Evolutionary conservation across 2,113 vertebrate species (phyloP), one percentile per base, ranked within the genome.

Genomic region (Eulemur macaco): DNA sequence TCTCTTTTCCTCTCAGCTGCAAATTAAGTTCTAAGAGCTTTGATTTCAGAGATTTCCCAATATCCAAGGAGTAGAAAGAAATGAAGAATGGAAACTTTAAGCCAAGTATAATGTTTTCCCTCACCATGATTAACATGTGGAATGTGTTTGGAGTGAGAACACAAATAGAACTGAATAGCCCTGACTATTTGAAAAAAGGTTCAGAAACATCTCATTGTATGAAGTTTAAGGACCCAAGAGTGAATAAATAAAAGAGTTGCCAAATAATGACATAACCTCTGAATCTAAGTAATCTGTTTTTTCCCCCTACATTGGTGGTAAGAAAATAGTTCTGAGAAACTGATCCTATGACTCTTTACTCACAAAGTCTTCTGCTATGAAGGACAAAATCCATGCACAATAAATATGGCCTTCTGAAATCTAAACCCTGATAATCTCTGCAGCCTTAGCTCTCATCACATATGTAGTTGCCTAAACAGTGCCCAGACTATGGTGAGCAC

Each of bases 241-340:
- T 27, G 25, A 77, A 85, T 78, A 85, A 96, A 54, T 89, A 64
- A 27, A 91, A 66, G n/a, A 12, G 15, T 96, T 96, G 45, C 34
- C 64, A 86, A 68, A 56, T 42, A 54, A 21, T 68, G 87, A 18
- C 17, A 45, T 80, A 74, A 54, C 64, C 18, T 89, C 37, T 71
- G 42, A 74, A 80, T 47, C 76, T 52, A 34, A 50, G 12, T 15
- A 17, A 63, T 74, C 18, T 17, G 85, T 96, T 96, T 78, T 64
- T 58, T 42, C 21, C 68, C 4, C 69, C 56, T 29, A 29, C 8
- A 1, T 69, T 0, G 14, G 6, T 8, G 1, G 15, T 63, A 84
- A 68, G 50, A 94, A 74, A 89, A 52, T 8, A 34, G 12, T 88
- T 86, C 39, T 81, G 50, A 90, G 45, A 90, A 74, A 84, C 12